phyloP scores from a whole-genome alignment of 37 sponge, comb jelly and placozoan genomes.

The Spongilla lacustris region DNA sequence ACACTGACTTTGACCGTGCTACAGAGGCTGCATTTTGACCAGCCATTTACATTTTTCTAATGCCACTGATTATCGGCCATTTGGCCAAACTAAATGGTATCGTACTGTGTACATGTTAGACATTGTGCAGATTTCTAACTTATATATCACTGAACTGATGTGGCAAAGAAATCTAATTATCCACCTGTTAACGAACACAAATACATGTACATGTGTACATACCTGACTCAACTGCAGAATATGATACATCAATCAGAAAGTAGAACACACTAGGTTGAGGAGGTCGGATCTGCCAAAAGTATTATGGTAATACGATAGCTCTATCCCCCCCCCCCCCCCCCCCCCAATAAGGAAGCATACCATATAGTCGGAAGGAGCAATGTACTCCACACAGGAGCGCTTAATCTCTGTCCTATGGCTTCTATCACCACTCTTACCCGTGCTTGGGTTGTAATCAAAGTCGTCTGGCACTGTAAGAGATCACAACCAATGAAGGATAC shows the following conservation, averaged over 20 bases:
- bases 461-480: slow-evolving; percentile 69
- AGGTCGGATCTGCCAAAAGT: slow-evolving; percentile 69
- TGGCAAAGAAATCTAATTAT: neutral
- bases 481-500: neutral
- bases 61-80: no score
- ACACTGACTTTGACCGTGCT: no score
- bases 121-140: no score
- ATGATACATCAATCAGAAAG: slow-evolving; percentile 91
- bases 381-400: slow-evolving; percentile 83
- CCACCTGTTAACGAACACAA: neutral
- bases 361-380: slow-evolving; percentile 89
- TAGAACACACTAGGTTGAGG: slow-evolving; percentile 93
- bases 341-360: no score
- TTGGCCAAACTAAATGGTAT: no score
- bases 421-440: slow-evolving; percentile 52
- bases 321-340: no score
- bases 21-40: no score
- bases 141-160: no score
- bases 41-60: no score
- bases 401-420: slow-evolving; percentile 67
- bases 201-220: no score
- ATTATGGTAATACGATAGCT: no score
- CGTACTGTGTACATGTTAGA: no score
- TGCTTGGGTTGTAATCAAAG: slow-evolving; percentile 62
- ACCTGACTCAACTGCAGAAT: slow-evolving; percentile 77